A percentile compares a stretch with the other conserved stretches of the same genome.
phyloP scores from a whole-genome alignment of 2,797 vertebrate genomes.

The Tachyglossus aculeatus region DNA sequence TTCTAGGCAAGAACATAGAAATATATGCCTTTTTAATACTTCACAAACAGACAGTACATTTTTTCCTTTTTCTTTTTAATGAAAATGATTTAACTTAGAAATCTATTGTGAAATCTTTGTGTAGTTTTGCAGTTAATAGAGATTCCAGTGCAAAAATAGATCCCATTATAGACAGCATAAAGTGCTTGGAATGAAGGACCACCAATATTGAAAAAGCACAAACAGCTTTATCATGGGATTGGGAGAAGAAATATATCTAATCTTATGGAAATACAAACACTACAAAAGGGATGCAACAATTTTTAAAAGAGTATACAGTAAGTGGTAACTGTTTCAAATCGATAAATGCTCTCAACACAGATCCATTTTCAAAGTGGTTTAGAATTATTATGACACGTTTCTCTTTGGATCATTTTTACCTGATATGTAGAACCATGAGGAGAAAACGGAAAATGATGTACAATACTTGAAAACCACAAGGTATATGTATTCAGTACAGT shows the following conservation, averaged over 20 bases:
- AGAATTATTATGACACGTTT: conserved; percentile 39
- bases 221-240: conserved; percentile 46
- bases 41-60: conserved; percentile 80
- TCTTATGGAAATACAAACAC: conserved; percentile 58
- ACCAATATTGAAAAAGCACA: conserved; percentile 68
- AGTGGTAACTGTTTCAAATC: conserved; percentile 44
- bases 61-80: conserved; percentile 70
- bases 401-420: conserved; percentile 56
- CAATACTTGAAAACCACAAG: conserved; percentile 30
- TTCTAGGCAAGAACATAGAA: conserved; percentile 74
- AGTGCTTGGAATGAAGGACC: conserved; percentile 87
- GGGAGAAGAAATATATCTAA: conserved; percentile 46
- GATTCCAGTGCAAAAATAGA: conserved; percentile 87
- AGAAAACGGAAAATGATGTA: conserved; percentile 35
- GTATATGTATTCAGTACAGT: conserved; percentile 35
- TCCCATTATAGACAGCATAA: conserved; percentile 84
- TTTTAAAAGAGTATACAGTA: conserved; percentile 50
- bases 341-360: conserved; percentile 59
- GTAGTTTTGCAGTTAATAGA: conserved; percentile 77
- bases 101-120: conserved; percentile 74
- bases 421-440: conserved; percentile 39
- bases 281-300: conserved; percentile 64
- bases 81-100: conserved; percentile 80
- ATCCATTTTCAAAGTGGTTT: conserved; percentile 71
- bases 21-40: conserved; percentile 76